A percentile compares a stretch with the other conserved stretches of the same genome.
Conservation (phyloP, 2,797 vertebrate species). For the Acropternis orthonyx region DNA sequence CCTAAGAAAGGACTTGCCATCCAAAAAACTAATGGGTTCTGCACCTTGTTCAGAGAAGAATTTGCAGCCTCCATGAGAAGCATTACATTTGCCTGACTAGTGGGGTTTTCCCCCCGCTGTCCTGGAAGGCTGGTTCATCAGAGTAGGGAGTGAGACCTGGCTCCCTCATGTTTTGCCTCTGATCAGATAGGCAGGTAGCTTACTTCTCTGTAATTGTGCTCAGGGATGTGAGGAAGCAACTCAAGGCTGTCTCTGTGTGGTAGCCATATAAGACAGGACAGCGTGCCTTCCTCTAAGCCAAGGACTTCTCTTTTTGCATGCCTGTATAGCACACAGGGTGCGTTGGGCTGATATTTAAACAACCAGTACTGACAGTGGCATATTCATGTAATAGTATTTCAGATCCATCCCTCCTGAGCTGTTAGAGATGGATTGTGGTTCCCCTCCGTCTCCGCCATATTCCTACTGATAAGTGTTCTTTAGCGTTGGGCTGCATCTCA, state of each 20-base stretch:
- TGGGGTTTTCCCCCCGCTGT: background rate
- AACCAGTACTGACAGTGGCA: background rate
- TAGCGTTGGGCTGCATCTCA: background rate
- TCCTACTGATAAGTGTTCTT: background rate
- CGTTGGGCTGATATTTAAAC: background rate
- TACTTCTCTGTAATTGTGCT: background rate
- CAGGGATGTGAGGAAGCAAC: background rate
- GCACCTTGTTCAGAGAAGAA: background rate
- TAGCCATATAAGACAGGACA: background rate
- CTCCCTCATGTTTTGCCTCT: background rate
- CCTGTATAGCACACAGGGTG: background rate
- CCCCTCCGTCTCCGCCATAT: background rate
- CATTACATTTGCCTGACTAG: background rate
- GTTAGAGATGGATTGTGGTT: accelerated
- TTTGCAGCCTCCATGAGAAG: background rate
- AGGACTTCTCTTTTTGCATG: background rate
- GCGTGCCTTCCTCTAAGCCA: background rate
- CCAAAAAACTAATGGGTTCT: background rate
- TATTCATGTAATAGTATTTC: background rate
- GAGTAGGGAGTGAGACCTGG: background rate
- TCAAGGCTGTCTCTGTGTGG: background rate
- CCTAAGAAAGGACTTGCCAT: background rate
- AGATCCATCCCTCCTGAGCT: background rate
- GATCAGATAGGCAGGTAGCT: background rate
- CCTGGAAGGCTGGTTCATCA: background rate